Percentiles rank a stretch among this genome's conserved stretches.
These are phyloP conservation scores for Trissolcus basalis DNA, from an alignment of 1,140 invertebrate species.

Conservation along the genomic window DNA sequence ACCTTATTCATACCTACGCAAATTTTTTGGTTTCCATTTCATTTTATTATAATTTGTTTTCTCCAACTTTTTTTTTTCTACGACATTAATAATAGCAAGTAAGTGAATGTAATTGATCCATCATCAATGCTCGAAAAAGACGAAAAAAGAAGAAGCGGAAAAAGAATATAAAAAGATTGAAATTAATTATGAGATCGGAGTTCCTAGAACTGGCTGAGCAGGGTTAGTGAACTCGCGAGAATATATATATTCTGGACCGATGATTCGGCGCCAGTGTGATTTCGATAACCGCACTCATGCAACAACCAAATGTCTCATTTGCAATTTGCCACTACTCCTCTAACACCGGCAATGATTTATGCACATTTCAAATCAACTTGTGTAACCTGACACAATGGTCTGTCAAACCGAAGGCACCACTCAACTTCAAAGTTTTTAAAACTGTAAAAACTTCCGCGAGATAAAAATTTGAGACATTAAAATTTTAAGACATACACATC, in stretches of 20 bases:
- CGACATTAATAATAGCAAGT: too few relatives aligned
- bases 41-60: too few relatives aligned
- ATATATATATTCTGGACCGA: conserved; percentile 17
- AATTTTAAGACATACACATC: too few relatives aligned
- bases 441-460: too few relatives aligned
- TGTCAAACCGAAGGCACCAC: conserved; percentile 5
- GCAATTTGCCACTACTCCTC: conserved; percentile 11
- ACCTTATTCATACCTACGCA: conserved; percentile 50
- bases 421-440: too few relatives aligned
- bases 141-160: too few relatives aligned
- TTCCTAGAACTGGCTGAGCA: conserved; percentile 10
- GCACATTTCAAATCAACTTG: conserved; percentile 29
- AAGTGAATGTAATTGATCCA: too few relatives aligned
- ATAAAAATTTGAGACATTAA: too few relatives aligned
- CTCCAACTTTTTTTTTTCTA: too few relatives aligned
- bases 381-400: conserved; percentile 24
- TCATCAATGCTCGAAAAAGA: too few relatives aligned
- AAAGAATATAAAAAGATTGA: too few relatives aligned
- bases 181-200: too few relatives aligned
- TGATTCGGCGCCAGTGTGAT: conserved; percentile 22
- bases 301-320: conserved; percentile 25
- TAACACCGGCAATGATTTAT: conserved; percentile 25
- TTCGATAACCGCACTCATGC: conserved; percentile 3
- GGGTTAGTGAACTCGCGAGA: conserved; percentile 29
- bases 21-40: conserved; percentile 17